A percentile compares a stretch with the other conserved stretches of the same genome.
phyloP scores from a whole-genome alignment of 2,113 vertebrate species.

The Poecile atricapillus region DNA sequence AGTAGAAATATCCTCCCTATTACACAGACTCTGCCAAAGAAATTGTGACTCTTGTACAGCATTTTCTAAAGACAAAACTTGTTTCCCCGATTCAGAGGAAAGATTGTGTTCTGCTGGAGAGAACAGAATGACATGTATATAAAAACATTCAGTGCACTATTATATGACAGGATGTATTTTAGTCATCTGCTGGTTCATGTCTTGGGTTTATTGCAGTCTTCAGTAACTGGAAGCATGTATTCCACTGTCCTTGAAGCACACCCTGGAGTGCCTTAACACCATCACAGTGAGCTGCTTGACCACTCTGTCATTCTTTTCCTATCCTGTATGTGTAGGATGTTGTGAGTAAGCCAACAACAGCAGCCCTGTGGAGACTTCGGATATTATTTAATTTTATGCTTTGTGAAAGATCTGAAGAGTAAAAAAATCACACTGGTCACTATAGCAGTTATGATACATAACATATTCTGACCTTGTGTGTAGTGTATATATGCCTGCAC shows the following conservation, averaged over 20 bases:
- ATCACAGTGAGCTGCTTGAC: background rate
- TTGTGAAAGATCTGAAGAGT: background rate
- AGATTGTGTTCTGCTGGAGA: background rate
- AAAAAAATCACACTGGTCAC: background rate
- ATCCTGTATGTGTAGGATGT: background rate
- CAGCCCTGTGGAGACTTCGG: background rate
- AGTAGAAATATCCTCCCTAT: background rate
- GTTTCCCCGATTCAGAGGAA: background rate
- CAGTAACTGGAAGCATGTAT: background rate
- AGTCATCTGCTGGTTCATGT: conserved; percentile 16
- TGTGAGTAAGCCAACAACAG: background rate
- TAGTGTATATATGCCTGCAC: background rate
- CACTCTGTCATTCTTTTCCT: background rate
- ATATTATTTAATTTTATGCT: background rate
- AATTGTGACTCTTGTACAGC: conserved; percentile 6
- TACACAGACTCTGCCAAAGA: conserved; percentile 57
- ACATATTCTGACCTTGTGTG: background rate
- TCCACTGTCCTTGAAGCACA: conserved; percentile 13
- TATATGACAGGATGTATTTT: conserved; percentile 31
- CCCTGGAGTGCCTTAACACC: conserved; percentile 51
- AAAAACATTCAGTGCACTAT: conserved; percentile 30
- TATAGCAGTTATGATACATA: background rate
- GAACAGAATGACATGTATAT: conserved; percentile 33
- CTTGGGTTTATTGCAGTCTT: conserved; percentile 14
- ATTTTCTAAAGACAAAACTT: conserved; percentile 22